phyloP scores from a whole-genome alignment of 2,888 invertebrate species.

The Euplagia quadripunctaria region DNA sequence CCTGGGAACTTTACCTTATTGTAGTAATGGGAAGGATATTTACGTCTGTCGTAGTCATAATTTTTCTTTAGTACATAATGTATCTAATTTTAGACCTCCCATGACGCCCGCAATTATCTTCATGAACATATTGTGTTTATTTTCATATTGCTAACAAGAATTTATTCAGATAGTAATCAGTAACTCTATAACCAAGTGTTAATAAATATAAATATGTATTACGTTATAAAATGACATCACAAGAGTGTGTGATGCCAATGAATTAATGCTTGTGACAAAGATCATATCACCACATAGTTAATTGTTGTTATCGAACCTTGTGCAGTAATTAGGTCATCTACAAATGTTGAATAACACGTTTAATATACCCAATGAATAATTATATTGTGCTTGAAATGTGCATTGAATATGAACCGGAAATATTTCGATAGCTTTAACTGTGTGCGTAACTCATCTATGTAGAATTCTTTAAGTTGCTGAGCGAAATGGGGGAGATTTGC shows the following conservation, averaged over 20 bases:
- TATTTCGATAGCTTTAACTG: background rate
- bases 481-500: too few species aligned
- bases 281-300: slow-evolving; percentile 14
- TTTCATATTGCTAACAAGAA: background rate
- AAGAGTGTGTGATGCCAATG: slow-evolving; percentile 9
- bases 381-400: background rate
- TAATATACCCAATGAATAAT: slow-evolving; percentile 17
- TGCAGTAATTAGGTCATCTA: slow-evolving; percentile 21
- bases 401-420: background rate
- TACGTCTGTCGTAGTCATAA: too few species aligned
- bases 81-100: too few species aligned
- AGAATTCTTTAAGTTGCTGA: background rate
- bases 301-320: slow-evolving; percentile 20
- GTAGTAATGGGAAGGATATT: too few species aligned
- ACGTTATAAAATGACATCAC: background rate
- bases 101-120: too few species aligned
- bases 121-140: background rate
- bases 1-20: too few species aligned
- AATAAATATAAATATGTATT: background rate
- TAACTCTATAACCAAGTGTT: background rate
- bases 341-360: slow-evolving; percentile 14
- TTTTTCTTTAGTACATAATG: too few species aligned
- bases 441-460: background rate
- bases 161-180: background rate
- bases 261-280: slow-evolving; percentile 20